Percentiles rank a stretch among this genome's conserved stretches.
Conservation (phyloP, 1,140 invertebrate species). For the Triops cancriformis region DNA sequence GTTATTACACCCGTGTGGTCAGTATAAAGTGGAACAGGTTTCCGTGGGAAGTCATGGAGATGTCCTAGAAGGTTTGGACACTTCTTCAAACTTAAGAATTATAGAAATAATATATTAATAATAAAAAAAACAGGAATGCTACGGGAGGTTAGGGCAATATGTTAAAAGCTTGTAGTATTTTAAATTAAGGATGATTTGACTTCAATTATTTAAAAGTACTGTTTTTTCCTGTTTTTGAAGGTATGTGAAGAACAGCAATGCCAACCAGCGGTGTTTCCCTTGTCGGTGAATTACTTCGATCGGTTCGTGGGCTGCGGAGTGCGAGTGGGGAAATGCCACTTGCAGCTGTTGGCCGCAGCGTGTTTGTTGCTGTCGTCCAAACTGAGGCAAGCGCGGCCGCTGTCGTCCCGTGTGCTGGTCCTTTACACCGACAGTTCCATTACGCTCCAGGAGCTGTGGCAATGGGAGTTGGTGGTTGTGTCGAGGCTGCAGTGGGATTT, state of each 20-base stretch:
- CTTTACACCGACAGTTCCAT: constrained; percentile 90
- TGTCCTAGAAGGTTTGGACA: too few relatives aligned
- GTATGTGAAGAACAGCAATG: constrained; percentile 85
- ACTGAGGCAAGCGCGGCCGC: constrained; percentile 67
- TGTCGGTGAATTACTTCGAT: constrained; percentile 87
- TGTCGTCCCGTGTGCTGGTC: constrained; percentile 70
- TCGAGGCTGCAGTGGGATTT: constrained; percentile 74
- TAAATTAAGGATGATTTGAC: too few relatives aligned
- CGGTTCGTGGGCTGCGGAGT: constrained; percentile 70
- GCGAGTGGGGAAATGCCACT: constrained; percentile 65
- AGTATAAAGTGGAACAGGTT: too few relatives aligned
- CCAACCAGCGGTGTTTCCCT: constrained; percentile 81
- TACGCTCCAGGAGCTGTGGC: constrained; percentile 66
- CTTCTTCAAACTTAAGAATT: too few relatives aligned
- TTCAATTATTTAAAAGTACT: too few relatives aligned
- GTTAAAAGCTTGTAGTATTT: too few relatives aligned
- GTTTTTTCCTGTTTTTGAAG: constrained; percentile 48
- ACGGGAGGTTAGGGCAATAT: too few relatives aligned
- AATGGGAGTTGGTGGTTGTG: constrained; percentile 69
- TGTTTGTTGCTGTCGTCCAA: constrained; percentile 87
- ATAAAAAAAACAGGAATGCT: too few relatives aligned
- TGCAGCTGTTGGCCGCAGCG: constrained; percentile 80
- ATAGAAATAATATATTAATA: too few relatives aligned
- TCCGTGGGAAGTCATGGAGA: too few relatives aligned
- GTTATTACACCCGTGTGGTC: too few relatives aligned